phyloP scores from a whole-genome alignment of 2,797 vertebrate species.

The Hydrolagus colliei region DNA sequence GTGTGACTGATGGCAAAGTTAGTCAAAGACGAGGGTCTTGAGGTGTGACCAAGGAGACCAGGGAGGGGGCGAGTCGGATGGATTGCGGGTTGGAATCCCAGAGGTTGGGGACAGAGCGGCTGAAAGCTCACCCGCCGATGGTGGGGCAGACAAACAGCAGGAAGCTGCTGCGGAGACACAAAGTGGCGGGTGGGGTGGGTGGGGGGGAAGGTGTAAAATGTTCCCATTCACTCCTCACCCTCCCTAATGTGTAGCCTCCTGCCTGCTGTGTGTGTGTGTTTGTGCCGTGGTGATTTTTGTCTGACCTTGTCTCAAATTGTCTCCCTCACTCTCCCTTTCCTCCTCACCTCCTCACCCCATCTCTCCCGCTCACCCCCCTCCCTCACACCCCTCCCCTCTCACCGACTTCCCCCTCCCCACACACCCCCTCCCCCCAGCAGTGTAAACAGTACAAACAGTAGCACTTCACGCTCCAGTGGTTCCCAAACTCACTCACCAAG shows the following conservation, averaged over 20 bases:
- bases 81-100: too few relatives aligned
- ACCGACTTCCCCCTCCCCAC: conserved; percentile 29
- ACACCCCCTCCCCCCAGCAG: conserved; percentile 61
- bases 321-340: conserved; percentile 38
- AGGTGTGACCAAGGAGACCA: too few relatives aligned
- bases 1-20: too few relatives aligned
- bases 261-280: conserved; percentile 34
- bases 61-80: too few relatives aligned
- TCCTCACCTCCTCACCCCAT: not conserved
- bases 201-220: not conserved
- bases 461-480: conserved; percentile 74
- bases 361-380: conserved; percentile 21
- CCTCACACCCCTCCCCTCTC: conserved; percentile 24
- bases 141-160: too few relatives aligned
- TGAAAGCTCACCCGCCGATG: too few relatives aligned
- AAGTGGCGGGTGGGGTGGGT: not conserved
- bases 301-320: conserved; percentile 44
- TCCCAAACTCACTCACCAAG: conserved; percentile 83
- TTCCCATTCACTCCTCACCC: not conserved
- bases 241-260: conserved; percentile 29
- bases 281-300: conserved; percentile 36
- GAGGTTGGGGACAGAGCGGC: too few relatives aligned
- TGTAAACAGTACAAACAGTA: conserved; percentile 84
- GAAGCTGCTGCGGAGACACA: too few relatives aligned
- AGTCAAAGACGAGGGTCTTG: too few relatives aligned